Evolutionary conservation across 2,888 invertebrate genomes (phyloP).

Genomic region (Tachina fera): DNA sequence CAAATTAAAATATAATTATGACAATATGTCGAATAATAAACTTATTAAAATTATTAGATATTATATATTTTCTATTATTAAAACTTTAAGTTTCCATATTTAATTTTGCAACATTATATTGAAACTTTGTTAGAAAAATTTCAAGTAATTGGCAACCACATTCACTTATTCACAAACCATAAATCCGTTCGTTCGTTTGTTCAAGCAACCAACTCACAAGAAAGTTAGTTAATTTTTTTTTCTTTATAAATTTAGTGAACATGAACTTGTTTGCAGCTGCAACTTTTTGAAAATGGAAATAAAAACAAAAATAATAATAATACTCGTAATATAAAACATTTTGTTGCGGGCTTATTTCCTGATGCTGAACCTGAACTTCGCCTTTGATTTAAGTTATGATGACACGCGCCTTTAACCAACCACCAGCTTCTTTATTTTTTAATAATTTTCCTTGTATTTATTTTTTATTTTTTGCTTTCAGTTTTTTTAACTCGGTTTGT

Average conservation of each 20-base stretch:
- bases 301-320: not conserved
- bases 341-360: constrained; percentile 76
- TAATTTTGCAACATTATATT: not conserved
- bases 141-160: constrained; percentile 25
- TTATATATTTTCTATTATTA: not conserved
- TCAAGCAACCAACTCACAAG: constrained; percentile 26
- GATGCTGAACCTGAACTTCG: constrained; percentile 81
- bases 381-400: constrained; percentile 67
- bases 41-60: not conserved
- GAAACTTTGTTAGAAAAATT: not conserved
- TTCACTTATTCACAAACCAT: constrained; percentile 18
- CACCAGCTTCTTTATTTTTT: constrained; percentile 44
- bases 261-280: constrained; percentile 69
- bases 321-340: constrained; percentile 14
- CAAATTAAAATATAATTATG: too few relatives aligned
- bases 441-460: constrained; percentile 7
- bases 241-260: constrained; percentile 37
- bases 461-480: not conserved
- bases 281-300: constrained; percentile 48
- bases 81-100: not conserved
- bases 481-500: constrained; percentile 39
- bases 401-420: constrained; percentile 64
- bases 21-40: too few relatives aligned
- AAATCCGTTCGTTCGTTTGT: constrained; percentile 19
- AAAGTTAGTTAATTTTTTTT: constrained; percentile 24